Evolutionary conservation across 2,113 vertebrate species (phyloP).

Genomic region (Chaetops frenatus): DNA sequence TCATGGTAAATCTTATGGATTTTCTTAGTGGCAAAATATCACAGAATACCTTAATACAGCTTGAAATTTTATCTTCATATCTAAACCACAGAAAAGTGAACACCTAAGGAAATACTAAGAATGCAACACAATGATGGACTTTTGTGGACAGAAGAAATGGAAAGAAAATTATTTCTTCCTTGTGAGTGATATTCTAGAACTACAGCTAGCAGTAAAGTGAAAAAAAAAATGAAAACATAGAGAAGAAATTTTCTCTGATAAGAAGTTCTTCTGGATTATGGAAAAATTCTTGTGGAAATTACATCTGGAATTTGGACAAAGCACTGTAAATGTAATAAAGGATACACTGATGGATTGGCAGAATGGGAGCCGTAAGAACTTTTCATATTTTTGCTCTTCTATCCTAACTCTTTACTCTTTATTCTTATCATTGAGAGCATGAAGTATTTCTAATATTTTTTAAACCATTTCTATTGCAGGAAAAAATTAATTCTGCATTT

Average conservation of each 20-base stretch:
- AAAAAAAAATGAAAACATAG: neutral
- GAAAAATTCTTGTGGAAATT: neutral
- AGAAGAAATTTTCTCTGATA: neutral
- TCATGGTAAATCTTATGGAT: neutral
- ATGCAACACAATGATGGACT: neutral
- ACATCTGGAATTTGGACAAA: neutral
- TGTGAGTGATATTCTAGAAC: neutral
- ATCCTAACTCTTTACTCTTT: neutral
- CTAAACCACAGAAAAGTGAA: neutral
- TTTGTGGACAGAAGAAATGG: neutral
- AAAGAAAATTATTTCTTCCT: neutral
- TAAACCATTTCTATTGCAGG: neutral
- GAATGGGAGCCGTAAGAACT: neutral
- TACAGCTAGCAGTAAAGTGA: neutral
- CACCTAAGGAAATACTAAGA: neutral
- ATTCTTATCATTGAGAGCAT: neutral
- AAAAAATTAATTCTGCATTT: neutral
- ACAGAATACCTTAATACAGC: neutral
- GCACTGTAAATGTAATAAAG: neutral
- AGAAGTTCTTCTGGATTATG: neutral
- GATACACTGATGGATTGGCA: neutral
- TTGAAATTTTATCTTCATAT: neutral
- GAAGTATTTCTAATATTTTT: neutral
- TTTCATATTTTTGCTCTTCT: neutral
- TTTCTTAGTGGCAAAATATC: neutral